Conservation (phyloP, 2,888 invertebrate species). For the Pristionchus exspectatus region DNA sequence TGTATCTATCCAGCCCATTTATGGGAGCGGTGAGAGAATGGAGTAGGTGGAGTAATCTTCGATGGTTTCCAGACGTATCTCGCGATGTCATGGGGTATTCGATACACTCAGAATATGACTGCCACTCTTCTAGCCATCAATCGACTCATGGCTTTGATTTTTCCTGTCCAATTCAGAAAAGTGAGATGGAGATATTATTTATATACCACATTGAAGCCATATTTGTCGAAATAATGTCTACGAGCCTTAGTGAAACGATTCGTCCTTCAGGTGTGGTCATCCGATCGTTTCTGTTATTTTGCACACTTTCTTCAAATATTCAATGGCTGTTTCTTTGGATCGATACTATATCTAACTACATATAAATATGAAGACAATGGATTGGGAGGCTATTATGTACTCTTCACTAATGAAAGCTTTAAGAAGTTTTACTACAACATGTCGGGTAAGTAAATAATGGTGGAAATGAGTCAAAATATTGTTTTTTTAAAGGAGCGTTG, state of each 20-base stretch:
- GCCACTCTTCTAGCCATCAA: slow-evolving; percentile 24
- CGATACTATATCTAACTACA: background rate
- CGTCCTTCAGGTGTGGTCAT: background rate
- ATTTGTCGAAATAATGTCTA: background rate
- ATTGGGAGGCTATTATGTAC: slow-evolving; percentile 4
- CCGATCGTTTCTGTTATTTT: slow-evolving; percentile 30
- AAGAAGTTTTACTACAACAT: slow-evolving; percentile 41
- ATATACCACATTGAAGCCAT: background rate
- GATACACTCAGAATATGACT: slow-evolving; percentile 29
- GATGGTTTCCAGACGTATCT: slow-evolving; percentile 34
- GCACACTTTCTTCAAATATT: slow-evolving; percentile 11
- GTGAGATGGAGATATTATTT: background rate
- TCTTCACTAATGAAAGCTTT: background rate
- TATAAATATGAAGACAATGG: slow-evolving; percentile 16
- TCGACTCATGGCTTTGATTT: background rate
- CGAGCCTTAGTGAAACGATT: background rate
- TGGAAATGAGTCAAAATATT: background rate
- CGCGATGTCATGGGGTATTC: slow-evolving; percentile 5
- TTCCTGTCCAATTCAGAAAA: background rate
- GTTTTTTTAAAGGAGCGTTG: background rate
- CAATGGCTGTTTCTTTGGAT: background rate
- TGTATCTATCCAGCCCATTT: slow-evolving; percentile 1
- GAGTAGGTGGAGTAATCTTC: background rate
- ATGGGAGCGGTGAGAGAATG: slow-evolving; percentile 10
- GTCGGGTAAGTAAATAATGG: slow-evolving; percentile 1